A percentile compares a stretch with the other conserved stretches of the same genome.
Conservation (phyloP, 2,888 invertebrate species). For the Anthrax anthrax region DNA sequence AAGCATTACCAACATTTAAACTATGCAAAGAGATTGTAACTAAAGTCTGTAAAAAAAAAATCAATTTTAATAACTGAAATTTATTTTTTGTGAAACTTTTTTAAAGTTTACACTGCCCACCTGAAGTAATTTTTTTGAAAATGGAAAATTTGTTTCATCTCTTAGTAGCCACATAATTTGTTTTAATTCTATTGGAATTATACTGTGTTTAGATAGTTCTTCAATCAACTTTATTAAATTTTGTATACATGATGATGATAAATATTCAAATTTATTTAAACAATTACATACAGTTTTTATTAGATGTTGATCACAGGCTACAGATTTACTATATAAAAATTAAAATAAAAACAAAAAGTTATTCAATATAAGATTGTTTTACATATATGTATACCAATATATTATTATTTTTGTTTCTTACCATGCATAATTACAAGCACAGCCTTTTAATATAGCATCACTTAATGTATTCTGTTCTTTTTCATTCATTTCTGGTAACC, state of each 20-base stretch:
- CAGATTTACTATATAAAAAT: constrained; percentile 34
- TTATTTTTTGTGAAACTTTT: background rate
- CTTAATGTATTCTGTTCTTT: constrained; percentile 33
- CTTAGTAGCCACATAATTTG: constrained; percentile 35
- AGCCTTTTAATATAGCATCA: constrained; percentile 30
- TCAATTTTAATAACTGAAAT: background rate
- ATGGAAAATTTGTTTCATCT: constrained; percentile 24
- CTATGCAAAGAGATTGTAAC: constrained; percentile 29
- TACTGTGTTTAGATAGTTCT: constrained; percentile 40
- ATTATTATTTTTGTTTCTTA: too few species aligned
- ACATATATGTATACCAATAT: too few species aligned
- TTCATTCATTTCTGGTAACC: constrained; percentile 36
- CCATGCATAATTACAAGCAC: constrained; percentile 36
- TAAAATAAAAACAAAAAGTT: constrained; percentile 1
- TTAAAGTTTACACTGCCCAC: constrained; percentile 15
- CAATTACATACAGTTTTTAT: constrained; percentile 36
- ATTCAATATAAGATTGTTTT: too few species aligned
- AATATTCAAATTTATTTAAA: constrained; percentile 30
- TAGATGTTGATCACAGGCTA: constrained; percentile 38
- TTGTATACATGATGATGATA: constrained; percentile 34
- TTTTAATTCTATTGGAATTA: constrained; percentile 42
- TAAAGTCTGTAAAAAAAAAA: constrained; percentile 19
- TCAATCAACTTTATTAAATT: constrained; percentile 42
- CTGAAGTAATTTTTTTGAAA: constrained; percentile 28
- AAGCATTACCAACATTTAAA: constrained; percentile 27